phyloP scores from a whole-genome alignment of 2,888 invertebrate species.

The Cephus nigrinus region DNA sequence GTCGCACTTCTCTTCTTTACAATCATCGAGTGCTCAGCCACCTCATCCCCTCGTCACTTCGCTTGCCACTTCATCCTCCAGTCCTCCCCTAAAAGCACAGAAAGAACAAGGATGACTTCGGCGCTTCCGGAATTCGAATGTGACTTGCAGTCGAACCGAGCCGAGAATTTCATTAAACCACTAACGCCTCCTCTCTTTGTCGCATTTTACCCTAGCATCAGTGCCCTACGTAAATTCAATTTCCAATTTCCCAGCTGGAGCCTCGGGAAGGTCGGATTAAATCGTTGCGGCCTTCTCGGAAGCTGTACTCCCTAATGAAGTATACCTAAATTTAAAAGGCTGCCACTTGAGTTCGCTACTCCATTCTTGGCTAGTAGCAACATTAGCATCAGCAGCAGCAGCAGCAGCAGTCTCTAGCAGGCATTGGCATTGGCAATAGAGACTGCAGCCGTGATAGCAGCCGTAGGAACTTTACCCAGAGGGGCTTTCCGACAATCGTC shows the following conservation, averaged over 20 bases:
- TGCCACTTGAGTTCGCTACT: constrained; percentile 7
- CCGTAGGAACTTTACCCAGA: too few relatives aligned
- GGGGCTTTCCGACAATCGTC: too few relatives aligned
- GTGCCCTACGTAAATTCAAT: constrained; percentile 52
- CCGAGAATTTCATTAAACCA: too few relatives aligned
- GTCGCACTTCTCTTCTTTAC: background rate
- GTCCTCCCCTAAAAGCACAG: background rate
- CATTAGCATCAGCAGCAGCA: background rate
- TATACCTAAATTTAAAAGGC: constrained; percentile 50
- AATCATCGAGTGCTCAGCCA: background rate
- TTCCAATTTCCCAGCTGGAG: constrained; percentile 49
- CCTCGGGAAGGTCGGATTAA: constrained; percentile 47
- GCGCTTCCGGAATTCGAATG: too few relatives aligned
- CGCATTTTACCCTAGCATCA: constrained; percentile 35
- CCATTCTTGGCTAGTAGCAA: background rate
- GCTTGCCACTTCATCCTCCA: background rate
- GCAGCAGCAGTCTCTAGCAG: too few relatives aligned
- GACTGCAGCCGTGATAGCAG: too few relatives aligned
- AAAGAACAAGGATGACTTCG: background rate
- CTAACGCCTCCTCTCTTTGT: background rate
- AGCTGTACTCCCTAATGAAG: constrained; percentile 46
- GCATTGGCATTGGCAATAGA: too few relatives aligned
- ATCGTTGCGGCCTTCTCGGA: constrained; percentile 48
- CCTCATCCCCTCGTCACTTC: background rate
- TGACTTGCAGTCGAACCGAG: too few relatives aligned